phyloP scores from a whole-genome alignment of 2,888 invertebrate species.

The Bedellia somnulentella region DNA sequence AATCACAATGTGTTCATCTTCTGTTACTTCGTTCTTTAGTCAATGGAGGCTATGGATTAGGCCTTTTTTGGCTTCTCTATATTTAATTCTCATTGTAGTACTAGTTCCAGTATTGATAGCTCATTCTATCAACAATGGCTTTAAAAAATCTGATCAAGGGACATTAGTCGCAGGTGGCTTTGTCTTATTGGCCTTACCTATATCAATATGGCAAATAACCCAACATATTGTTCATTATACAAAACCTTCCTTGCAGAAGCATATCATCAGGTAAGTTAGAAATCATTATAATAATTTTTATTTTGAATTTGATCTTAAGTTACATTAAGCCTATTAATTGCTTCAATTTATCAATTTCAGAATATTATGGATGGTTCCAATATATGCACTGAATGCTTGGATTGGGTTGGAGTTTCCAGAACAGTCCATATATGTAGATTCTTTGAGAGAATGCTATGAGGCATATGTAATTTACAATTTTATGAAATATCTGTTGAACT shows the following conservation, averaged over 20 bases:
- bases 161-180: conserved; percentile 88
- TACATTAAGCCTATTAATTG: conserved; percentile 1
- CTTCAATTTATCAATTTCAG: conserved; percentile 46
- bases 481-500: conserved; percentile 91
- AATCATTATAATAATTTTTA: too few species aligned
- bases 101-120: conserved; percentile 82
- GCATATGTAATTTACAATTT: conserved; percentile 98
- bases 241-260: conserved; percentile 88
- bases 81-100: conserved; percentile 79
- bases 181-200: conserved; percentile 85
- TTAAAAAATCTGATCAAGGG: conserved; percentile 77
- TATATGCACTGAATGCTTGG: conserved; percentile 94
- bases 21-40: conserved; percentile 34
- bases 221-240: conserved; percentile 94
- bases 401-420: conserved; percentile 84
- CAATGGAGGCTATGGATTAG: conserved; percentile 90
- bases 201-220: conserved; percentile 92
- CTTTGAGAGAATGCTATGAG: conserved; percentile 93
- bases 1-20: too few species aligned
- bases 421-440: conserved; percentile 90
- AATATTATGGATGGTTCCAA: conserved; percentile 97
- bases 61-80: conserved; percentile 78
- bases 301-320: conserved; percentile 7
- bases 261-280: conserved; percentile 79
- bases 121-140: conserved; percentile 78